These are phyloP conservation scores for Camelus bactrianus DNA, from an alignment of 2,113 vertebrate species.

Conservation along the genomic window DNA sequence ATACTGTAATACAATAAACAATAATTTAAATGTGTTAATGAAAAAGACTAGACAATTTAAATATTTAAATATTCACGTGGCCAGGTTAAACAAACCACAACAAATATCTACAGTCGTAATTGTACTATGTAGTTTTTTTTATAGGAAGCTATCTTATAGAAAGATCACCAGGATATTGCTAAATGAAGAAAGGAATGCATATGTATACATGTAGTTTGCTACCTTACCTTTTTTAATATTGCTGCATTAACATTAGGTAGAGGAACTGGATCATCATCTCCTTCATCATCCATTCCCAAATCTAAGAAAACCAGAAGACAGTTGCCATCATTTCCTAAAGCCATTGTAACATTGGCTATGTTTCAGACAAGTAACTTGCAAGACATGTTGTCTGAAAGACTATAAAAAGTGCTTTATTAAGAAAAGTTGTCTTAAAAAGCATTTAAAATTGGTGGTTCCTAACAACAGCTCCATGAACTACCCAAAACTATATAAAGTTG, in stretches of 20 bases:
- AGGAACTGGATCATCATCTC: constrained; percentile 98
- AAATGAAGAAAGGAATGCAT: not conserved
- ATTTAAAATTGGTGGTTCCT: constrained; percentile 16
- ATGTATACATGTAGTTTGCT: not conserved
- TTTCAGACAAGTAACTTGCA: not conserved
- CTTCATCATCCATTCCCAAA: constrained; percentile 99
- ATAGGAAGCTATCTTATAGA: not conserved
- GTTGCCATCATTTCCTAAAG: constrained; percentile 36
- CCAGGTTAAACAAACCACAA: not conserved
- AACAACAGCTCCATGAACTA: not conserved
- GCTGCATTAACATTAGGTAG: constrained; percentile 99
- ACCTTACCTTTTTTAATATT: constrained; percentile 98
- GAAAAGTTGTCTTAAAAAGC: not conserved
- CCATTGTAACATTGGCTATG: not conserved
- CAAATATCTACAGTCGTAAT: constrained; percentile 34
- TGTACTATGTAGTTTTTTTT: not conserved
- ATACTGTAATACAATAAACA: not conserved
- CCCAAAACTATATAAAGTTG: not conserved
- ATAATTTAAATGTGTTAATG: constrained; percentile 20
- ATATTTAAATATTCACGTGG: constrained; percentile 21
- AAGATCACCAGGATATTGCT: constrained; percentile 17
- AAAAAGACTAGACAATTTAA: constrained; percentile 37
- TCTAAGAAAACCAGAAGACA: constrained; percentile 87
- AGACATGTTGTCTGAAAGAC: not conserved
- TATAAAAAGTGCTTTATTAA: constrained; percentile 7